Conservation (phyloP, 2,113 vertebrate genomes). For the Macrotus californicus region DNA sequence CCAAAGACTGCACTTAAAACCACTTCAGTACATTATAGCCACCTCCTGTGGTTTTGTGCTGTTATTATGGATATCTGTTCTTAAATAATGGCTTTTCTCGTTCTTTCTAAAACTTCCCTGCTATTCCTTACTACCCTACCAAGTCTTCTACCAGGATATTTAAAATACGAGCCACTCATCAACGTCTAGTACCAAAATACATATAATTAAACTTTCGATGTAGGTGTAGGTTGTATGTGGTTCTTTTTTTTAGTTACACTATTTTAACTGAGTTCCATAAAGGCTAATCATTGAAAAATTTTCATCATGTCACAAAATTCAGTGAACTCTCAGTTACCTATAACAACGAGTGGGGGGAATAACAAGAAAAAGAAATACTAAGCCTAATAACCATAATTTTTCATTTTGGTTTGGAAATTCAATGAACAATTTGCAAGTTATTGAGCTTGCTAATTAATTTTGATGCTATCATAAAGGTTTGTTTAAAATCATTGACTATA, state of each 20-base stretch:
- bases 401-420: constrained; percentile 36
- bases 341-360: not conserved
- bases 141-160: not conserved
- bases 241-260: not conserved
- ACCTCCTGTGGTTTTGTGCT: not conserved
- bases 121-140: not conserved
- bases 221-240: not conserved
- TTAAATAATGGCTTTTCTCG: not conserved
- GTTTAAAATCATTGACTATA: not conserved
- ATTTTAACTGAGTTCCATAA: not conserved
- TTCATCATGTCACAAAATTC: constrained; percentile 24
- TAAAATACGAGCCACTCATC: not conserved
- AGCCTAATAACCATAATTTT: not conserved
- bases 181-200: not conserved
- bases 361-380: not conserved
- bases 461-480: constrained; percentile 21
- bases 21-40: not conserved
- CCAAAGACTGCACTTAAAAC: not conserved
- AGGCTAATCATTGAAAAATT: not conserved
- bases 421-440: not conserved
- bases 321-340: not conserved
- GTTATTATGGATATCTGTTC: not conserved
- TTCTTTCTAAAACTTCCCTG: not conserved
- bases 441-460: constrained; percentile 29
- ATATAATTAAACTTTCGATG: not conserved